These are phyloP conservation scores for Herpetotheres cachinnans DNA, from an alignment of 2,113 vertebrate genomes.

Conservation along the genomic window DNA sequence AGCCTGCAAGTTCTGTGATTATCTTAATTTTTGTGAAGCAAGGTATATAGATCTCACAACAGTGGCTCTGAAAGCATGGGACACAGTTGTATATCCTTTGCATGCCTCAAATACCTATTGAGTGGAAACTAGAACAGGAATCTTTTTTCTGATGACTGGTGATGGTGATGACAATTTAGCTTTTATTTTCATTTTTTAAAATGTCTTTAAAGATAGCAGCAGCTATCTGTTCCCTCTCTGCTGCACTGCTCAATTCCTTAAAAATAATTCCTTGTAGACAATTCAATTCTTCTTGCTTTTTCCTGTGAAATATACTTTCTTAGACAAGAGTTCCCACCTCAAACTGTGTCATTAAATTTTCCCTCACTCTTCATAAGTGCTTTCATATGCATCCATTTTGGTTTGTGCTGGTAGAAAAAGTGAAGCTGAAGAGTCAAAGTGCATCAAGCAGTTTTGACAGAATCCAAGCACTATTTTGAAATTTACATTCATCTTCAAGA, in stretches of 20 bases:
- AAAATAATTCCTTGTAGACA: not conserved
- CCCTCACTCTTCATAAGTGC: not conserved
- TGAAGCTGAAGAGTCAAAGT: not conserved
- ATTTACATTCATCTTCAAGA: not conserved
- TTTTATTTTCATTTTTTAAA: accelerated
- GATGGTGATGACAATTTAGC: not conserved
- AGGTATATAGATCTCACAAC: not conserved
- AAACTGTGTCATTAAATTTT: not conserved
- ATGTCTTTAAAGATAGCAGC: not conserved
- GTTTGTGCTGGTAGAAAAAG: not conserved
- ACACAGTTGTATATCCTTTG: not conserved
- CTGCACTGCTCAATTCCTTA: not conserved
- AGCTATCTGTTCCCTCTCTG: not conserved
- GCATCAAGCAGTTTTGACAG: not conserved
- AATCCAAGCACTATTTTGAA: not conserved
- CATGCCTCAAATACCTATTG: not conserved
- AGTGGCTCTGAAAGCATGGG: not conserved
- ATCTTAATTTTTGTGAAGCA: not conserved
- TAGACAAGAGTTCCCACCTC: not conserved
- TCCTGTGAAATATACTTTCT: not conserved
- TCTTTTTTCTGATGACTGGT: not conserved
- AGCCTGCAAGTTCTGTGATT: not conserved
- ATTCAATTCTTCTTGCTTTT: not conserved
- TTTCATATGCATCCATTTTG: not conserved
- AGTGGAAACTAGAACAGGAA: not conserved